Base-by-base conservation (phyloP, 2,888 invertebrate genomes). In the Hesperia comma region DNA sequence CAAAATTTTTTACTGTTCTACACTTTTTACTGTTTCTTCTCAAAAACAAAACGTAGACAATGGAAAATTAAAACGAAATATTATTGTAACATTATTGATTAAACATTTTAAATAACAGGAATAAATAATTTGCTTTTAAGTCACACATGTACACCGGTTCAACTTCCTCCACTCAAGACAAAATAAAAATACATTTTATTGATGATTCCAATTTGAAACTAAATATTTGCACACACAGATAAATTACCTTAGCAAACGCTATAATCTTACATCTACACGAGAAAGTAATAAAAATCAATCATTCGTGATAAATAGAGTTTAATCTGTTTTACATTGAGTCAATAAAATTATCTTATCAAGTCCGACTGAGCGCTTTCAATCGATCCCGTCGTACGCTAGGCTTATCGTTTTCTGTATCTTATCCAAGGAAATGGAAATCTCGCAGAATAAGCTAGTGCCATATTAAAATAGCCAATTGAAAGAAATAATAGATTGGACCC, bases 231-330 rank as follows among this genome's bases (percentile, higher is more conserved):
- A 49, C 61, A 15, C 41, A n/a, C 41, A 8, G 41, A 57, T 63
- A 57, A 57, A 63, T 26, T 63, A 57, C 51, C 40, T 32, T 40
- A 26, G 53, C 64, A 64, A 63, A 51, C 49, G 15, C 40, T 37
- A 33, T 51, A 40, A 32, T 57, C 40, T 56, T 49, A 58, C 32
- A 64, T 56, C 64, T 53, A 66, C 64, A 66, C 58, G 64, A 54
- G 64, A 66, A 66, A 60, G 64, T 66, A 66, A 66, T 66, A 66
- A 66, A 66, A 60, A 60, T 60, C 64, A 66, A 66, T 66, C 64
- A 66, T 66, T 58, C 33, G 26, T 53, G 57, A 64, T 64, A 64
- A 64, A 66, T 54, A 60, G 43, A 60, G 49, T 57, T 40, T 64
- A 64, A 64, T 54, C 58, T 66, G 53, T 66, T 60, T 60, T 54